A percentile compares a stretch with the other conserved stretches of the same genome.
These are phyloP conservation scores for Leptestheria dahalacensis DNA, from an alignment of 1,140 invertebrate species.

Conservation along the genomic window DNA sequence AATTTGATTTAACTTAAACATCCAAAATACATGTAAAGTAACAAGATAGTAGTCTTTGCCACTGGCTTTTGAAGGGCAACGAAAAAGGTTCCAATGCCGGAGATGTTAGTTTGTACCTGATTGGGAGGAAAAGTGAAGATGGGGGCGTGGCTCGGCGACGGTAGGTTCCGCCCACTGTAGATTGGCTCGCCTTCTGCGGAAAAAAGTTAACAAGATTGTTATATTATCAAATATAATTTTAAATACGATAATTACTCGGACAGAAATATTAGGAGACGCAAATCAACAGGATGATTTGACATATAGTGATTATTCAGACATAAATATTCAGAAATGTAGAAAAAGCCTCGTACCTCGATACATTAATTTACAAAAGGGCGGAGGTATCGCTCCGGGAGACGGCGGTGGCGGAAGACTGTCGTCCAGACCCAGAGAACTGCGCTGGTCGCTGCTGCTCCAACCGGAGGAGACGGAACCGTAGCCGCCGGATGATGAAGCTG, in stretches of 20 bases:
- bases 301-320: too few relatives aligned
- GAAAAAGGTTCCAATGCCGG: not conserved
- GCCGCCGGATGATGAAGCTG: constrained; percentile 36
- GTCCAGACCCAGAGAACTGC: constrained; percentile 12
- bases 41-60: too few relatives aligned
- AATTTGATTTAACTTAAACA: too few relatives aligned
- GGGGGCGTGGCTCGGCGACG: constrained; percentile 6
- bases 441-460: constrained; percentile 24
- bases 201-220: not conserved
- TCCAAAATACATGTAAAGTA: too few relatives aligned
- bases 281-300: too few relatives aligned
- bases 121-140: constrained; percentile 9
- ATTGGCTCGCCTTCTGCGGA: constrained; percentile 10
- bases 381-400: not conserved
- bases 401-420: constrained; percentile 8
- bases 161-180: constrained; percentile 10
- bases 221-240: too few relatives aligned
- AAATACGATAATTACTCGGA: too few relatives aligned
- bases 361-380: constrained; percentile 1
- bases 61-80: not conserved
- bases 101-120: not conserved
- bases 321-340: not conserved
- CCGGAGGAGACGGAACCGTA: constrained; percentile 18
- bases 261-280: too few relatives aligned
- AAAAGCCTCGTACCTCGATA: not conserved